Evolutionary conservation across 2,797 vertebrate species (phyloP).

Genomic region (Sebastes cheni): DNA sequence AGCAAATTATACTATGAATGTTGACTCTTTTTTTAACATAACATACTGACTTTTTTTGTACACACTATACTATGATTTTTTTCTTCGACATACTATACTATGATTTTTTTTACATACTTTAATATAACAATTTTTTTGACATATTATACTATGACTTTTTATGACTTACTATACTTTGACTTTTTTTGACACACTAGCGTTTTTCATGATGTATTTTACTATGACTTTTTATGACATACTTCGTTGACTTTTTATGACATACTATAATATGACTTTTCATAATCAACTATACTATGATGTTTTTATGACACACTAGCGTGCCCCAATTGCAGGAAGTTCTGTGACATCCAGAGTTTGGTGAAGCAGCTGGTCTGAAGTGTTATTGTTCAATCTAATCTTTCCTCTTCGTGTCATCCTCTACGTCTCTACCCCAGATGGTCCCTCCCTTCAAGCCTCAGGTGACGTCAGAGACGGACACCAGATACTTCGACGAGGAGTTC

Average conservation of each 20-base stretch:
- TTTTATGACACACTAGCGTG: not conserved
- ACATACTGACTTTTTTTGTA: too few relatives aligned
- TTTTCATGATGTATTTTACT: too few relatives aligned
- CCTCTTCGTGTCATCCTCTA: constrained; percentile 2
- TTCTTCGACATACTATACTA: too few relatives aligned
- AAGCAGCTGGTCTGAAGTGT: not conserved
- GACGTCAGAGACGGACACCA: constrained; percentile 97
- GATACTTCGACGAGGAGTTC: constrained; percentile 99
- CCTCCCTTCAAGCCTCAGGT: constrained; percentile 99
- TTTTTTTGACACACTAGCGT: too few relatives aligned
- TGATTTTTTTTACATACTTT: too few relatives aligned
- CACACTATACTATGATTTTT: too few relatives aligned
- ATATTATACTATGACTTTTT: too few relatives aligned
- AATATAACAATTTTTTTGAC: too few relatives aligned
- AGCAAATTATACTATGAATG: not conserved
- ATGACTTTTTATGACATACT: too few relatives aligned
- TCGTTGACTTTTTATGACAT: too few relatives aligned
- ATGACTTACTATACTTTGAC: too few relatives aligned
- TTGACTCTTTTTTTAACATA: not conserved
- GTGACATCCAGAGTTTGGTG: not conserved
- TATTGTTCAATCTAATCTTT: not conserved
- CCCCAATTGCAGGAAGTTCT: not conserved
- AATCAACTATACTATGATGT: not conserved
- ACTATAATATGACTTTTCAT: not conserved
- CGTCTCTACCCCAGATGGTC: constrained; percentile 82